phyloP scores from a whole-genome alignment of 2,888 invertebrate species.

The Coenonympha arcania region DNA sequence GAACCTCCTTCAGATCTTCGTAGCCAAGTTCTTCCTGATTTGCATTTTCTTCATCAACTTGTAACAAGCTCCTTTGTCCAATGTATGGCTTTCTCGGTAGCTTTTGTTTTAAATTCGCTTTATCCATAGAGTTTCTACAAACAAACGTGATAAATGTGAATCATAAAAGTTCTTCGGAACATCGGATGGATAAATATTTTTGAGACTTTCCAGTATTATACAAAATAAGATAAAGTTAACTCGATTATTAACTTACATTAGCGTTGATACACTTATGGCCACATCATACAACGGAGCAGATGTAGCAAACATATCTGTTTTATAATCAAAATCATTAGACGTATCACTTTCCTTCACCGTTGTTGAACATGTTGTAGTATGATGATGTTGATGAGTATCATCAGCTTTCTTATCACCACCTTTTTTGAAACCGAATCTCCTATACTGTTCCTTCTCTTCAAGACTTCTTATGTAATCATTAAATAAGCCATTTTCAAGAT shows the following conservation, averaged over 20 bases:
- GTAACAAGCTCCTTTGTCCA: slow-evolving; percentile 42
- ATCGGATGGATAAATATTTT: neutral
- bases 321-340: slow-evolving; percentile 9
- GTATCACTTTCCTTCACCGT: neutral
- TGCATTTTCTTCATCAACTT: slow-evolving; percentile 41
- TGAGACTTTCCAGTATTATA: too few relatives aligned
- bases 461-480: neutral
- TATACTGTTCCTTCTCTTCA: neutral
- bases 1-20: slow-evolving; percentile 48
- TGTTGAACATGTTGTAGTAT: neutral
- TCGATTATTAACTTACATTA: too few relatives aligned
- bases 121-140: slow-evolving; percentile 28
- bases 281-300: slow-evolving; percentile 30
- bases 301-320: slow-evolving; percentile 13
- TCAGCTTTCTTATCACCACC: neutral
- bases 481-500: neutral
- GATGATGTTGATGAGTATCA: neutral
- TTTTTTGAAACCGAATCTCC: neutral
- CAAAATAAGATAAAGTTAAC: too few relatives aligned
- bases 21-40: slow-evolving; percentile 41
- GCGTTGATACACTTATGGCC: slow-evolving; percentile 40
- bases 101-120: neutral
- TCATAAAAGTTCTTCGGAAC: neutral
- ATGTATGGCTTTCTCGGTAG: neutral
- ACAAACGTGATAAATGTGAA: neutral